Evolutionary conservation across 2,113 vertebrate genomes (phyloP).

Genomic region (Physeter macrocephalus): DNA sequence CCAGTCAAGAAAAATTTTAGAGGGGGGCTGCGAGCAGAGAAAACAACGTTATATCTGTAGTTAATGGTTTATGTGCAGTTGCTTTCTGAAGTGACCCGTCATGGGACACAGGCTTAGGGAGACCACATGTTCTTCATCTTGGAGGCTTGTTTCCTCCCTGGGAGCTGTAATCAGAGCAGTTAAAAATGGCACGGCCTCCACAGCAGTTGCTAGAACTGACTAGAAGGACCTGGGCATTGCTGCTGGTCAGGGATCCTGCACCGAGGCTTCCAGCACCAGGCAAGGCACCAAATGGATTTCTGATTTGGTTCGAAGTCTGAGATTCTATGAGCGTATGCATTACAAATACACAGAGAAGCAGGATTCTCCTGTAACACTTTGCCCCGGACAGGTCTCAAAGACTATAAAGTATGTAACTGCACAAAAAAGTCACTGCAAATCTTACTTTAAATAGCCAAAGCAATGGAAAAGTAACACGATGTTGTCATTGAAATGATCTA

Average conservation of each 20-base stretch:
- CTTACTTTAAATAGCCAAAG: neutral
- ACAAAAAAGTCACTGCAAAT: neutral
- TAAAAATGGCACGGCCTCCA: neutral
- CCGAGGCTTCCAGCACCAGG: neutral
- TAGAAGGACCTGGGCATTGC: neutral
- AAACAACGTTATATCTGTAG: neutral
- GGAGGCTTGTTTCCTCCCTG: neutral
- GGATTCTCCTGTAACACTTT: neutral
- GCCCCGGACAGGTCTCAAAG: neutral
- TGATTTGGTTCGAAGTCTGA: neutral
- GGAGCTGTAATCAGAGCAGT: neutral
- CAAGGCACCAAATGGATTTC: neutral
- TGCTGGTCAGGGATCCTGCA: neutral
- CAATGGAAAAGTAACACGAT: neutral
- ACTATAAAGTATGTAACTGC: neutral
- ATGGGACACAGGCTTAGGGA: neutral
- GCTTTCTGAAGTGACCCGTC: neutral
- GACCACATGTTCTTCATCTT: neutral
- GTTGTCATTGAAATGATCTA: neutral
- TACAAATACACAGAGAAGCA: neutral
- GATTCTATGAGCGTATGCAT: neutral
- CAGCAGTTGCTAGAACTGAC: neutral
- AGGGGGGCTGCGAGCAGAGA: neutral
- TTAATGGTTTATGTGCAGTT: neutral
- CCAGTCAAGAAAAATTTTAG: neutral